phyloP scores from a whole-genome alignment of 2,113 vertebrate genomes.

The human (Homo sapiens) region DNA sequence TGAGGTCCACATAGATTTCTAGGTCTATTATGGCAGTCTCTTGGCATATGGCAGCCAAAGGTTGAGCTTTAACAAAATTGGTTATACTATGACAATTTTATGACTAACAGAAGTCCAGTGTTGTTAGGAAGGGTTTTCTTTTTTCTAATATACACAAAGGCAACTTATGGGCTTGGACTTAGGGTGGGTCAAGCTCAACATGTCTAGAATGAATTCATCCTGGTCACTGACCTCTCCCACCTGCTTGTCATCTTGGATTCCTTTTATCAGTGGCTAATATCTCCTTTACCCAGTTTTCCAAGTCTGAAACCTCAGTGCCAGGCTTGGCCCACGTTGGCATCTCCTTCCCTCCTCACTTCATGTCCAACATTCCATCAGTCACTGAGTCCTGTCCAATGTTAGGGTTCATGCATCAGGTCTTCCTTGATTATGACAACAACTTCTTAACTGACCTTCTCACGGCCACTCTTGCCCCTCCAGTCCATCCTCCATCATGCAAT shows the following conservation, averaged over 20 bases:
- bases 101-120: background rate
- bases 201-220: background rate
- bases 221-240: background rate
- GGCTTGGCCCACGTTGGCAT: background rate
- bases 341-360: background rate
- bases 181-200: no score
- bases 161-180: background rate
- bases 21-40: background rate
- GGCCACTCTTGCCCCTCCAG: background rate
- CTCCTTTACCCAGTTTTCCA: background rate
- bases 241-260: background rate
- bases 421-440: background rate
- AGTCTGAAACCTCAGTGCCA: background rate
- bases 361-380: background rate
- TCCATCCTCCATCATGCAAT: background rate
- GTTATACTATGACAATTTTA: background rate
- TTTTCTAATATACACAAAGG: background rate
- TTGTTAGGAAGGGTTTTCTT: background rate
- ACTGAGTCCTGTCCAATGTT: background rate
- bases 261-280: background rate
- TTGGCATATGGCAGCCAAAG: background rate
- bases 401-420: background rate
- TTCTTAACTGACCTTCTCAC: background rate
- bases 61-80: background rate
- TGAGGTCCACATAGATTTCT: background rate